Conservation (phyloP, 2,113 vertebrate species). For the Boulengeromyrus knoepffleri region DNA sequence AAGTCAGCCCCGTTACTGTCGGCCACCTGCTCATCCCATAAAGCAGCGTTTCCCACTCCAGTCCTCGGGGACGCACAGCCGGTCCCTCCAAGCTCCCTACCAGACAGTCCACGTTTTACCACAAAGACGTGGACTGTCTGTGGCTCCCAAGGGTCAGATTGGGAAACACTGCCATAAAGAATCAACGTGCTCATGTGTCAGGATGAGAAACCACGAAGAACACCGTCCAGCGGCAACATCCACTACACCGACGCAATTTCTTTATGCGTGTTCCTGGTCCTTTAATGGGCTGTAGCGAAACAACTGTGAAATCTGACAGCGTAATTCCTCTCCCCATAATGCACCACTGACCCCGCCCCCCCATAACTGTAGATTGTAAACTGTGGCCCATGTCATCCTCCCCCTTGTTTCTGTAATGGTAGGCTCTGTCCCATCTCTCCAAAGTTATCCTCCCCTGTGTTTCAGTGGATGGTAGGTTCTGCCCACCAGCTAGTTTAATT, state of each 20-base stretch:
- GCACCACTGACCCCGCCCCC: not conserved
- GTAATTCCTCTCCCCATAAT: not conserved
- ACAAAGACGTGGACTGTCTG: not conserved
- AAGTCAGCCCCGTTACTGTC: not conserved
- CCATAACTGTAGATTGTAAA: not conserved
- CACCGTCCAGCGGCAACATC: not conserved
- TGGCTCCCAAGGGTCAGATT: not conserved
- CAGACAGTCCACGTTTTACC: not conserved
- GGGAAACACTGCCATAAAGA: not conserved
- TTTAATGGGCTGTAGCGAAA: not conserved
- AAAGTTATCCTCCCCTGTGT: not conserved
- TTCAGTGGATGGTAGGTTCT: not conserved
- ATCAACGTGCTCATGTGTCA: not conserved
- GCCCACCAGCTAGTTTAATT: not conserved
- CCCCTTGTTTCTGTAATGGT: not conserved
- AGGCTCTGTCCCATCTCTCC: not conserved
- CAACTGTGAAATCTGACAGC: not conserved
- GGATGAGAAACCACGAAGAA: not conserved
- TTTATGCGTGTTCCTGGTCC: not conserved
- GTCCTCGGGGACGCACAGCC: not conserved
- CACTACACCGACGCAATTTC: not conserved
- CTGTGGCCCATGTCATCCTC: not conserved
- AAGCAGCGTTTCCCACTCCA: not conserved
- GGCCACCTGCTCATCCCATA: not conserved
- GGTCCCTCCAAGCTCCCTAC: not conserved